Base-by-base conservation (phyloP, 2,888 invertebrate genomes). In the Agapetus fuscipes region DNA sequence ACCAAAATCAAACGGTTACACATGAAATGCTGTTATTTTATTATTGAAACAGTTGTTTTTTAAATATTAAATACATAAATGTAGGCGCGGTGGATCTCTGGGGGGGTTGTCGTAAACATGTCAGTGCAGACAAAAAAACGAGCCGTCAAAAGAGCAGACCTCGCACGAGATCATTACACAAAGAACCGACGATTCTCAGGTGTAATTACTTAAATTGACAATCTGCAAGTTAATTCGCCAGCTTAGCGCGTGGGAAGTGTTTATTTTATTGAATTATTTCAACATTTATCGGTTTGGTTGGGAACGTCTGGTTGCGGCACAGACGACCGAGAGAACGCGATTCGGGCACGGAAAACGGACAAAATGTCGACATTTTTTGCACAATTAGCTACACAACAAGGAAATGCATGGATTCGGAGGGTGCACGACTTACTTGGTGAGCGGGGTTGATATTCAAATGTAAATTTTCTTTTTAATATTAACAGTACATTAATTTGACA, bases 401-500 rank as follows among this genome's bases (percentile, higher is more conserved):
- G 13, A 13, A 27, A 38, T 31, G 27, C 13, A 27, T 13, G 27
- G 12, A 31, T 26, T 16, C 11, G 20, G 9, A 38, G 14, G 24
- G 25, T 17, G 31, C 25, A n/a, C 17, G 26, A 37, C 41, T 41
- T 36, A 41, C 41, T 30, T 41, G 29, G 34, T 30, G 30, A 14
- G 37, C 30, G 27, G 29, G 37, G n/a, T 28, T 34, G 33, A 30
- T 41, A 34, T 37, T 34, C 37, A 34, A 37, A 37, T 37, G 34
- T 37, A 29, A 27, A 37, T 37, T 37, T 27, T 24, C 37, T 30
- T 25, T 34, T 33, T 24, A 37, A 41, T 37, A 37, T 41, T 41
- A 37, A 41, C 36, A 41, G 37, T 34, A 34, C 33, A 37, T 32
- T 36, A 34, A 37, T 41, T 34, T 41, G 41, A 41, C 41, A 41